Evolutionary conservation across 2,888 invertebrate genomes (phyloP).

Genomic region (Rhingia campestris): DNA sequence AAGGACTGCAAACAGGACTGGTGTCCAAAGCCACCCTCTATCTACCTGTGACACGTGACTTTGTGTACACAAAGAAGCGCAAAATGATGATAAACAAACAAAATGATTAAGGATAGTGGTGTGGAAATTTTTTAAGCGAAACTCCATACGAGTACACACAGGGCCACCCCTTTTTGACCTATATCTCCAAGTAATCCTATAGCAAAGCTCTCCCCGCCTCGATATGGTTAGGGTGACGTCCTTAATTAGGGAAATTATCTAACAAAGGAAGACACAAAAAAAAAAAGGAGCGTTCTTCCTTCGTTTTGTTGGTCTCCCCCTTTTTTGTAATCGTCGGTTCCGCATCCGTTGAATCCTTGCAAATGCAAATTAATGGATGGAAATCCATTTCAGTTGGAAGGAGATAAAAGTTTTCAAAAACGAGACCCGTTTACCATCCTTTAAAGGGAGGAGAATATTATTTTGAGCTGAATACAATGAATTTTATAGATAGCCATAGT

Average conservation of each 20-base stretch:
- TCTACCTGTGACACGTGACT: constrained; percentile 64
- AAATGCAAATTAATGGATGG: constrained; percentile 67
- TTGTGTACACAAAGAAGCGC: constrained; percentile 20
- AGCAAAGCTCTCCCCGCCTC: constrained; percentile 11
- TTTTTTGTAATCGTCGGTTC: constrained; percentile 23
- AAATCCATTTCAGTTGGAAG: constrained; percentile 39
- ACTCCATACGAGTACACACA: constrained; percentile 1
- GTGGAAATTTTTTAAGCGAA: constrained; percentile 32
- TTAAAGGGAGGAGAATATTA: constrained; percentile 1
- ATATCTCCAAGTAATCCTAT: constrained; percentile 56
- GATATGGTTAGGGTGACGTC: constrained; percentile 42
- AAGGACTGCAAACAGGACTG: neutral
- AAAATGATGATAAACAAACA: constrained; percentile 63
- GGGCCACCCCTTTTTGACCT: constrained; percentile 65
- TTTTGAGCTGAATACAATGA: constrained; percentile 42
- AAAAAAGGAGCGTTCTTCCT: constrained; percentile 55
- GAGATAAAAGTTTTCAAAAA: constrained; percentile 30
- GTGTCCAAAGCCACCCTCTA: constrained; percentile 15
- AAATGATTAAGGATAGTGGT: constrained; percentile 48
- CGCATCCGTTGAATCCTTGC: constrained; percentile 34
- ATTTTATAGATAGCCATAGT: constrained; percentile 26
- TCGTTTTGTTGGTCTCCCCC: constrained; percentile 18
- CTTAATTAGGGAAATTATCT: constrained; percentile 72
- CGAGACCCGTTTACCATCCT: neutral
- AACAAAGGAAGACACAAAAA: constrained; percentile 25